Base-by-base conservation (phyloP, 2,888 invertebrate species). In the Cryptosula pallasiana region DNA sequence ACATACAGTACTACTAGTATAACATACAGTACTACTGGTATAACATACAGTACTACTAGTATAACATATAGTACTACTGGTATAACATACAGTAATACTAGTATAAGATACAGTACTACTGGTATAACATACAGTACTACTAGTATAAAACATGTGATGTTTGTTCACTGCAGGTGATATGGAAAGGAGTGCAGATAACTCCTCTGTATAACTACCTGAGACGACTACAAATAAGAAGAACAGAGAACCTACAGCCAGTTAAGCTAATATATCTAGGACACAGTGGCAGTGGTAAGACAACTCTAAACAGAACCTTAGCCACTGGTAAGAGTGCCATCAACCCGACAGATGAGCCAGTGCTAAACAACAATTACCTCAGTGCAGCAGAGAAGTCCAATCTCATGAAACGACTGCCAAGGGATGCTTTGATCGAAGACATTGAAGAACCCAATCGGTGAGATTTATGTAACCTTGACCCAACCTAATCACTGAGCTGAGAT, bases 231-330 rank as follows among this genome's bases (percentile, higher is more conserved):
- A 82, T 82, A 57, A 79, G 78, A 72, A 77, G 79, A 72, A 82
- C 81, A 9, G 80, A 82, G 73, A 81, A 82, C 72, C 78, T 82
- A 1, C 82, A 82, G 73, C 74, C 80, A 35, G 81, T 81, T 75
- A 83, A 82, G 75, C 75, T 83, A 73, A 75, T 81, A 34, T 71
- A 82, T 32, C 72, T 83, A 27, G 83, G 83, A 2, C 79, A 80
- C 16, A 76, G 75, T n/a, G 79, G 79, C 72, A 76, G 79, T 73
- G 83, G 83, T 2, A 83, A 83, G 75, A 82, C 83, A 1, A 79
- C 81, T 71, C 76, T 83, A 34, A 76, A 79, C 0, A 75, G 77
- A 58, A 78, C 79, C 0, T 72, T 83, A 72, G 75, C 79, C 3
- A 76, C 77, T 27, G 77, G 79, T 1, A 81, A 81, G 74, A 13